Evolutionary conservation across 2,113 vertebrate genomes (phyloP).

Genomic region (Garra rufa): DNA sequence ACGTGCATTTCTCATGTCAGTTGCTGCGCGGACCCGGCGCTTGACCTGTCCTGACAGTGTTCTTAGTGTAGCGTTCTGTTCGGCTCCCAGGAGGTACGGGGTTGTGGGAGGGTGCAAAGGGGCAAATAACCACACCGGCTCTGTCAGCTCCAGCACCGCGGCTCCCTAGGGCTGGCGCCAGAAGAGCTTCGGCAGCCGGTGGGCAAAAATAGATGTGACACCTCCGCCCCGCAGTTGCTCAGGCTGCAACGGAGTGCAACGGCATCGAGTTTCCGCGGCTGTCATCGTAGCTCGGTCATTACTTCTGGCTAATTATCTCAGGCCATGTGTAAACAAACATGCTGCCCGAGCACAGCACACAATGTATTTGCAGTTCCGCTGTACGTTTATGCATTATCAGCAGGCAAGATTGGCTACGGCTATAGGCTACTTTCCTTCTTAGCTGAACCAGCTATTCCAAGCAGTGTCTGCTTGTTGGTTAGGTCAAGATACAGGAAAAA

Average conservation of each 20-base stretch:
- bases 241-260: constrained; percentile 71
- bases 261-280: constrained; percentile 76
- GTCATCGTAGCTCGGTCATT: constrained; percentile 82
- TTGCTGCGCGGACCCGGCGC: neutral
- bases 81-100: constrained; percentile 60
- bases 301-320: constrained; percentile 82
- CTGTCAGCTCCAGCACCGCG: constrained; percentile 64
- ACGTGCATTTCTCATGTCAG: neutral
- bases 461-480: too few relatives aligned
- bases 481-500: neutral
- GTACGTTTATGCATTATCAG: constrained; percentile 20
- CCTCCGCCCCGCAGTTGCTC: constrained; percentile 74
- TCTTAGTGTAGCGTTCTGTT: constrained; percentile 68
- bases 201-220: constrained; percentile 75
- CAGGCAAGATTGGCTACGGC: neutral
- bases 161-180: constrained; percentile 78
- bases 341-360: constrained; percentile 66
- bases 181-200: constrained; percentile 65
- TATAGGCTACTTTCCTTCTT: neutral
- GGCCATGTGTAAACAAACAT: constrained; percentile 77
- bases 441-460: neutral
- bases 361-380: constrained; percentile 65
- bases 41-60: constrained; percentile 59
- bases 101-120: constrained; percentile 63
- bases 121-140: constrained; percentile 68